Evolutionary conservation across 2,113 vertebrate genomes (phyloP), one percentile per base, ranked within the genome.

Genomic region (Camelus bactrianus): DNA sequence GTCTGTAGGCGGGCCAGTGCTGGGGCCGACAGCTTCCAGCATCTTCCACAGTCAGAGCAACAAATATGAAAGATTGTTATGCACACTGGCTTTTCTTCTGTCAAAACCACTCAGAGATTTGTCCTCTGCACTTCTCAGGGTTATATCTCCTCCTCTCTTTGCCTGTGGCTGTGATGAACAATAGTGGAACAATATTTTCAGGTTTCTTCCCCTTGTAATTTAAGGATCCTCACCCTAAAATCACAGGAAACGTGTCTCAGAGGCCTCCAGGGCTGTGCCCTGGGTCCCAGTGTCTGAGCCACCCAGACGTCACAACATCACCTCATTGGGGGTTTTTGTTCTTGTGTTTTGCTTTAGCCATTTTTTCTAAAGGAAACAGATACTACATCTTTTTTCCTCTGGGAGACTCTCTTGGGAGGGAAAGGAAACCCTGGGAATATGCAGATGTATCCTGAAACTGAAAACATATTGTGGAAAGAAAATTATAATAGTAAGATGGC

Each of bases 381-480:
- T 35, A 92, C 42, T 8, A 54, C 38, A 67, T 62, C 17, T 56
- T 83, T 81, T 81, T 92, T 87, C 30, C 48, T 76, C 70, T 84
- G 81, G 69, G 30, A 38, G 91, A 94, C 58, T 64, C 91, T 26
- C 73, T 73, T 77, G 67, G 42, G 42, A 93, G 10, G 67, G 69
- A 95, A 94, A 73, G 62, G 12, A 93, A 94, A 93, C 89, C 58
- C 92, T 89, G 16, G 30, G 60, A 93, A 75, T 42, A 20, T 30
- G 56, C n/a, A 30, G 80, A n/a, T 72, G 11, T 24, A 19, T 50
- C 22, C 58, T 96, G 67, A 75, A 95, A 91, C 93, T 91, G 88
- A 62, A 96, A 95, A 86, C 35, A 90, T 82, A 70, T 52, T 38
- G 48, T 84, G n/a, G 73, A 93, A 93, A 69, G 65, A 86, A 73